Base-by-base conservation (phyloP, 2,797 vertebrate species). In the Brachymystax lenok region DNA sequence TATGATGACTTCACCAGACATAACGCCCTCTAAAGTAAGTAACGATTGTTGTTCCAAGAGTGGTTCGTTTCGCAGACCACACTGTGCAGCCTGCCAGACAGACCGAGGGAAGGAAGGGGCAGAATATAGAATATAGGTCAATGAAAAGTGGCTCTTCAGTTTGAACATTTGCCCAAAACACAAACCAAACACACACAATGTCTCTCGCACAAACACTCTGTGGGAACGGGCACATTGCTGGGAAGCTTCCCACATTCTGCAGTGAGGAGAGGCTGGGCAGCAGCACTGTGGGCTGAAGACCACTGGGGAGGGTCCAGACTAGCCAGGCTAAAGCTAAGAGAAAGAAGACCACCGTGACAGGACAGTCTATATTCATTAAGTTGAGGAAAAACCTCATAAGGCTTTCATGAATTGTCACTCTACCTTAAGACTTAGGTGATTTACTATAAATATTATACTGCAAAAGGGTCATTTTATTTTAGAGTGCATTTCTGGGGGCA, bases 171-270 rank as follows among this genome's bases (percentile, higher is more conserved):
- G 73, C 71, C 21, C 19, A 56, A 50, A 4, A 14, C 46, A 71
- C 63, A 76, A 14, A 52, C 3, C 13, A 54, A 54, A 54, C 52
- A 54, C 52, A 54, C 4, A 19, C 52, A 16, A 4, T 16, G 52
- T 54, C 17, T 19, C n/a, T 6, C 54, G 7, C 54, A n/a, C 16
- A 59, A 59, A 21, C 17, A 59, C 54, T 46, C 69, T 79, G 73
- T 75, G 77, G 68, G 73, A 81, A 80, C 79, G 80, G 81, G 82
- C 51, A 3, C 56, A 27, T 56, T 21, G 35, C 64, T 35, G 27
- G 33, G 10, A 13, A 82, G 61, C 67, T 89, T 91, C 84, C 87
- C 83, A 91, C 74, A 75, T 88, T 82, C 79, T 46, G 67, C 4
- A 81, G 82, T 76, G 76, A 59, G 40, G 40, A 69, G 69, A 82